These are phyloP conservation scores for Myrmophylax atrothorax DNA, from an alignment of 2,113 vertebrate species.

Conservation along the genomic window DNA sequence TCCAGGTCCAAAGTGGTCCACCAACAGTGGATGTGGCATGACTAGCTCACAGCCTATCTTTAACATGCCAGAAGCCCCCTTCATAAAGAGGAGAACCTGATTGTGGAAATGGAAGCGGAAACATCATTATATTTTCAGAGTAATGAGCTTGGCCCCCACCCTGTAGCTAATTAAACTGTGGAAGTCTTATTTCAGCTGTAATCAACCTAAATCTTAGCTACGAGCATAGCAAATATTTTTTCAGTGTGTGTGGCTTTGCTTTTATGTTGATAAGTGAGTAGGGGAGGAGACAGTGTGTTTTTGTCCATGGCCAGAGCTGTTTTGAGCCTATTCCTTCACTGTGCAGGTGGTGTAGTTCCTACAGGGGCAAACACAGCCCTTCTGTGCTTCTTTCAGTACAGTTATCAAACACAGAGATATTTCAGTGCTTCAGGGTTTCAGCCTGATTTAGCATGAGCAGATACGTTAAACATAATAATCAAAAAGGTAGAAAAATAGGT, in stretches of 20 bases:
- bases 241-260: neutral
- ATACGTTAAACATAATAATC: neutral
- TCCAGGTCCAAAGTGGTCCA: neutral
- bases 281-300: neutral
- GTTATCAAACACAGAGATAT: neutral
- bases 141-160: slow-evolving; percentile 21
- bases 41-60: neutral
- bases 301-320: neutral
- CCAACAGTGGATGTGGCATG: neutral
- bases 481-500: neutral
- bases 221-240: neutral
- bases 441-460: neutral
- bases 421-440: neutral
- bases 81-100: neutral
- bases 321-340: neutral
- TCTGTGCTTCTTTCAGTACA: neutral
- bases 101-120: slow-evolving; percentile 17
- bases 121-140: neutral
- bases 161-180: slow-evolving; percentile 27
- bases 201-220: slow-evolving; percentile 49
- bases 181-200: slow-evolving; percentile 32
- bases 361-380: neutral
- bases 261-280: neutral
- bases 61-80: neutral
- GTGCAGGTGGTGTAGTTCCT: neutral